Percentiles rank a stretch among this genome's conserved stretches.
Conservation (phyloP, 1,140 invertebrate species). For the Halesus radiatus region DNA sequence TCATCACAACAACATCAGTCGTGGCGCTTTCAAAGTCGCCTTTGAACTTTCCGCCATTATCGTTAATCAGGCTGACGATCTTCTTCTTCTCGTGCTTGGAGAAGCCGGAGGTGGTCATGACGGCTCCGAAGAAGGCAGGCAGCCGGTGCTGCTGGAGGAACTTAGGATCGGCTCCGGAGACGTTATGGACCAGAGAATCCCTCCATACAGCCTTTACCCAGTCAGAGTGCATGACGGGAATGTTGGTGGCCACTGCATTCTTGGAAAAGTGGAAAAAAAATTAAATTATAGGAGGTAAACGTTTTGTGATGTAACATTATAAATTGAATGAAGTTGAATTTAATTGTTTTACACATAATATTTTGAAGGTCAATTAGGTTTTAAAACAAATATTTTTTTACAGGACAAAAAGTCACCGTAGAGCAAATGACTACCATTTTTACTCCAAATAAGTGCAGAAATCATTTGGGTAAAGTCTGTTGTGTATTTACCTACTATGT, state of each 20-base stretch:
- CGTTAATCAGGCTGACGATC: conserved; percentile 79
- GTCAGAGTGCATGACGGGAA: conserved; percentile 81
- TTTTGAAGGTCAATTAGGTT: too few species aligned
- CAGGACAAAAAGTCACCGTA: too few species aligned
- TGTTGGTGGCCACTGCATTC: conserved; percentile 79
- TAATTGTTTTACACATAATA: too few species aligned
- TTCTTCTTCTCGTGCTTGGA: conserved; percentile 76
- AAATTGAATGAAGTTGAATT: too few species aligned
- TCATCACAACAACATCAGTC: conserved; percentile 70
- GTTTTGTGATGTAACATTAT: too few species aligned
- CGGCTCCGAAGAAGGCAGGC: conserved; percentile 85
- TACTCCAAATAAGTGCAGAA: too few species aligned
- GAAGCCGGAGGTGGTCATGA: conserved; percentile 85
- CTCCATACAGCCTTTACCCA: conserved; percentile 90
- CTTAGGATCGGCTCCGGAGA: conserved; percentile 74
- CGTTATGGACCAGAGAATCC: conserved; percentile 72
- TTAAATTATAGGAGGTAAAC: too few species aligned
- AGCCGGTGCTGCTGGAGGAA: conserved; percentile 78
- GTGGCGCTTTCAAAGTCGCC: conserved; percentile 70
- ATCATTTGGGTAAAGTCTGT: too few species aligned
- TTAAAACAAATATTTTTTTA: too few species aligned
- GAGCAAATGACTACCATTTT: too few species aligned
- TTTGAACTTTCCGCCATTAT: conserved; percentile 78
- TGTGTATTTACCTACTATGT: too few species aligned
- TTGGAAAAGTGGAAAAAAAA: too few species aligned